Evolutionary conservation across 2,888 invertebrate genomes (phyloP), one percentile per base, ranked within the genome.

Genomic region (Stomorhina lunata): DNA sequence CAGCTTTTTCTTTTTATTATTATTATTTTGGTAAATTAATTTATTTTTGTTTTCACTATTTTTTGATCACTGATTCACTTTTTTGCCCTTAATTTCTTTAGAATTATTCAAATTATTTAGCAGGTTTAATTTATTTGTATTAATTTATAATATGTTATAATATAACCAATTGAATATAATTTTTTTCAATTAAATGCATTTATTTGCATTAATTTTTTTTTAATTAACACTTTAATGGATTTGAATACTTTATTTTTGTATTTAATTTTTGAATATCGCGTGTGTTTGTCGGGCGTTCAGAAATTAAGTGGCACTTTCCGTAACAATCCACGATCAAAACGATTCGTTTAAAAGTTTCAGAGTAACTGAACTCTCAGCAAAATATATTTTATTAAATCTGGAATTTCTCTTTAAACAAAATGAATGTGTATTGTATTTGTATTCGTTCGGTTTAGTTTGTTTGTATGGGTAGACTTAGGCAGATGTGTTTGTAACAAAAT

Each of bases 351-450:
- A 78, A 75, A 75, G 81, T 65, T 82, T 75, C 15, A 25, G 40
- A 69, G 34, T 50, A 65, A 82, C 81, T 82, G 12, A 82, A 55
- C 40, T 69, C 78, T 82, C 68, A 63, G 3, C 57, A 25, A 59
- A 25, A 12, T n/a, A 40, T 50, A 32, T 48, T 59, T 25, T 37
- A n/a, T 27, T 50, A 2, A 25, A 66, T 40, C 32, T 45, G 12
- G 34, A 27, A 48, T 48, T 69, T 17, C 65, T 72, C 45, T 27
- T 29, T n/a, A 4, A n/a, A n/a, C n/a, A n/a, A 66, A 29, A 57
- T n/a, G 29, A n/a, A n/a, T 20, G 40, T 29, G 55, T 45, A 40
- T 27, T 53, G 2, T 7, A 0, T 45, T 4, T 15, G 40, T 40
- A 40, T 40, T 40, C 15, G 45, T 20, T 5, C 15, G 15, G 45